Base-by-base conservation (phyloP, 2,888 invertebrate species). In the Onchidella celtica region DNA sequence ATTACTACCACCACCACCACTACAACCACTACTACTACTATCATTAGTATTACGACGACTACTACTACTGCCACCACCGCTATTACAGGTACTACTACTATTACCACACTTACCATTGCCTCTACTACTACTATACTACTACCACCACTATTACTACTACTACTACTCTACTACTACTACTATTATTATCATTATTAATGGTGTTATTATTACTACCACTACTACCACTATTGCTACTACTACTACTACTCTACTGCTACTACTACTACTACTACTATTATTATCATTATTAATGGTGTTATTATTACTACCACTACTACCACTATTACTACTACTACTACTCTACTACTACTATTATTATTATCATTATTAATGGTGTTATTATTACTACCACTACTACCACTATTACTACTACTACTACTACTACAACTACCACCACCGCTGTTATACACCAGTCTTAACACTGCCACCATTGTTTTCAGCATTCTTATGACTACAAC, bases 381-480 rank as follows among this genome's bases (percentile, higher is more conserved):
- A 29, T 29, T 27, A 65, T 29, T 69, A 69, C 38, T 38, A 69
- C 69, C n/a, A 38, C 34, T 69, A 69, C 69, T 38, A 69, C 69
- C 32, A 69, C 36, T 36, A 32, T 38, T 38, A 69, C 36, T 38
- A 36, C 69, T 36, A 21, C 69, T 69, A 21, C 38, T 38, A 69
- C 69, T 36, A 38, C 69, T 9, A 69, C 69, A 29, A 32, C 69
- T 38, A 69, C 69, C 36, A 69, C 36, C 32, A 69, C 68, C 11
- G 34, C 68, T 68, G 27, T 27, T 32, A 34, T 32, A n/a, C n/a
- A n/a, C n/a, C n/a, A n/a, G n/a, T n/a, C n/a, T n/a, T n/a, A n/a
- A n/a, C n/a, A n/a, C n/a, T n/a, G n/a, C n/a, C n/a, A n/a, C n/a
- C n/a, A n/a, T n/a, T n/a, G n/a, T n/a, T n/a, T n/a, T n/a, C n/a